Base-by-base conservation (phyloP, 2,113 vertebrate species). In the Tragelaphus buxtoni region DNA sequence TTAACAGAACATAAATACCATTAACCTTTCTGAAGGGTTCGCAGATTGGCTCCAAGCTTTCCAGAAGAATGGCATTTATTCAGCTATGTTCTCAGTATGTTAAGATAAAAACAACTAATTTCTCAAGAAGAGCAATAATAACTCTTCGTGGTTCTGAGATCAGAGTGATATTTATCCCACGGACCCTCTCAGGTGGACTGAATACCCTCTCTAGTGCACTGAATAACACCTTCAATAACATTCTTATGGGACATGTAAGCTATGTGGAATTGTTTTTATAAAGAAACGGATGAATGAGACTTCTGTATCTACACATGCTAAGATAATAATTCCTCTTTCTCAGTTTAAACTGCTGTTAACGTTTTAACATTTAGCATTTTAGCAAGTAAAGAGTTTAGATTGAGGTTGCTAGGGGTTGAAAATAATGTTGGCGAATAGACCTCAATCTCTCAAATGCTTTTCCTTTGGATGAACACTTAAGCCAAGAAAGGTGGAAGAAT, bases 1-100 rank as follows among this genome's bases (percentile, higher is more conserved):
- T 95, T 63, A 92, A 72, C 63, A 85, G 47, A 90, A 89, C 96
- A 47, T 74, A 93, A 72, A 60, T 32, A 30, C n/a, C n/a, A 81
- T 91, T 84, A 58, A 58, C 53, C 8, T 74, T 88, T 85, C 17
- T n/a, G 7, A 20, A 87, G 4, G n/a, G 4, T 93, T 91, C n/a
- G 65, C 5, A 89, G 30, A 58, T 42, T 49, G 20, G 56, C 30
- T 74, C 45, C 60, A 84, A 56, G 11, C 10, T 96, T 96, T 88
- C 30, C 53, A 81, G n/a, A 79, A 97, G 28, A 93, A 88, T n/a
- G 42, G 4, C 18, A 26, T 81, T 84, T 88, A 81, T 81, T 97
- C 55, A 35, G n/a, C 72, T 85, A 53, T 30, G 80, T 93, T 91
- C 45, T 93, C 55, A 11, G 14, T n/a, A 7, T 74, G 49, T 55